These are phyloP conservation scores for Tichodroma muraria DNA, from an alignment of 2,113 vertebrate genomes.

Conservation along the genomic window DNA sequence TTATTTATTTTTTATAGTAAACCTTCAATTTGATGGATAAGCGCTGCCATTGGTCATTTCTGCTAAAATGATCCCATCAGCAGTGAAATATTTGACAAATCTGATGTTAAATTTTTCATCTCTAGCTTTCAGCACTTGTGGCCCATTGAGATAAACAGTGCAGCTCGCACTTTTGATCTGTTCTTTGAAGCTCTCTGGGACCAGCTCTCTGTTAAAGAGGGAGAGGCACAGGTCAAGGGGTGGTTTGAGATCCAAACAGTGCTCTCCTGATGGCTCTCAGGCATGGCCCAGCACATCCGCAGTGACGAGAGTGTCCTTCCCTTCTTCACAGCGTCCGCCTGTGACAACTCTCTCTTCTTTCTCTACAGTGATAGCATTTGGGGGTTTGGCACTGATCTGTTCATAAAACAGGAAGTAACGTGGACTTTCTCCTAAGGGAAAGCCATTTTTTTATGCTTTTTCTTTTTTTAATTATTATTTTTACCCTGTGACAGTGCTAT, in stretches of 20 bases:
- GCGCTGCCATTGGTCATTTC: conserved; percentile 51
- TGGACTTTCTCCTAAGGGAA: neutral
- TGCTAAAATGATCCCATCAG: conserved; percentile 56
- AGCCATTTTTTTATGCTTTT: neutral
- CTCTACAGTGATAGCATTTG: neutral
- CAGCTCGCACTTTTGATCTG: neutral
- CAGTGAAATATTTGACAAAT: conserved; percentile 59
- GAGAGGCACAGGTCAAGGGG: neutral
- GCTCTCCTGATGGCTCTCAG: neutral
- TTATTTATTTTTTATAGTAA: conserved; percentile 62
- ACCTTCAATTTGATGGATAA: conserved; percentile 57
- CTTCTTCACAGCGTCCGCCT: neutral
- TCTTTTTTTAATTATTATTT: neutral
- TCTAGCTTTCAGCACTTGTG: conserved; percentile 30
- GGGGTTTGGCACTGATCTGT: neutral
- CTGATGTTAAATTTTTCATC: conserved; percentile 55
- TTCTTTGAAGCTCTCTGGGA: neutral
- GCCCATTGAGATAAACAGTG: conserved; percentile 27
- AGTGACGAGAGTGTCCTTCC: neutral
- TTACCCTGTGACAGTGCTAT: neutral
- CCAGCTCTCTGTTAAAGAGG: neutral
- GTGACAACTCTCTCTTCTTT: neutral
- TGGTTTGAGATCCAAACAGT: neutral
- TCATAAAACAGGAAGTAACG: neutral
- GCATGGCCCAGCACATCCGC: neutral